These are phyloP conservation scores for Philantomba maxwellii DNA, from an alignment of 2,113 vertebrate species.

Conservation along the genomic window DNA sequence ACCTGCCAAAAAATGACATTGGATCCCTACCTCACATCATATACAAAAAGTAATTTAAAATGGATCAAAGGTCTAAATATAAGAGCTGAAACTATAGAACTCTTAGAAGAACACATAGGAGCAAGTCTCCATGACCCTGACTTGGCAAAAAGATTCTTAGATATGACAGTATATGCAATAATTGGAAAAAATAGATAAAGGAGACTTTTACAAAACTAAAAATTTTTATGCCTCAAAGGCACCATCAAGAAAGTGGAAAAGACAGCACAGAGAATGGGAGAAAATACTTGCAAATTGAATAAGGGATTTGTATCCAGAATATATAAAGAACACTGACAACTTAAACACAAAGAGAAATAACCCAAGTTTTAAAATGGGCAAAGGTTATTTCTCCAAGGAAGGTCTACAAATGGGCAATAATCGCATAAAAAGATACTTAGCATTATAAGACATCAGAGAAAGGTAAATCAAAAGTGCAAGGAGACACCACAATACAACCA, in stretches of 20 bases:
- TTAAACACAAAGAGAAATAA: neutral
- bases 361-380: neutral
- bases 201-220: neutral
- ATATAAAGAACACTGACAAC: neutral
- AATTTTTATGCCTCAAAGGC: neutral
- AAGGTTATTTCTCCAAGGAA: neutral
- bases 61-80: neutral
- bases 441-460: neutral
- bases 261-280: neutral
- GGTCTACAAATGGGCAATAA: neutral
- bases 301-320: neutral
- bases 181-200: neutral
- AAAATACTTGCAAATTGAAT: neutral
- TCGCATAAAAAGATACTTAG: neutral
- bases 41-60: neutral
- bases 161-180: neutral
- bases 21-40: neutral
- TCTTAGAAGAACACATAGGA: neutral
- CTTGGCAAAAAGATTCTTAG: neutral
- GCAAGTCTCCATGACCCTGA: neutral
- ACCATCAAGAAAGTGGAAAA: neutral
- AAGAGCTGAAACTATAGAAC: neutral
- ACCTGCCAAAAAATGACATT: neutral
- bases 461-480: neutral
- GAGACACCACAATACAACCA: accelerated